phyloP scores from a whole-genome alignment of 2,113 vertebrate genomes.

The Brienomyrus brachyistius region DNA sequence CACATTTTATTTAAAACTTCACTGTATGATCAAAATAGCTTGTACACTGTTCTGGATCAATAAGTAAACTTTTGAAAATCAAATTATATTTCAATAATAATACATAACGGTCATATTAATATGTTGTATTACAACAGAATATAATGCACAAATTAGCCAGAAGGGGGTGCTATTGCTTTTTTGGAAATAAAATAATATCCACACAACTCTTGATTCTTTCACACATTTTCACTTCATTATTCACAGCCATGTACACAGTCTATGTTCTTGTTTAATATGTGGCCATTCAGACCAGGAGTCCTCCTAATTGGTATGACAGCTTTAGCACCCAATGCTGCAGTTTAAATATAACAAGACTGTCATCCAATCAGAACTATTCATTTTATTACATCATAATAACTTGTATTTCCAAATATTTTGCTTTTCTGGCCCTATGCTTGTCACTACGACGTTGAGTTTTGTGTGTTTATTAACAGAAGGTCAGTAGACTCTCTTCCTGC shows the following conservation, averaged over 20 bases:
- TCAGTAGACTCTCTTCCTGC: too few species aligned
- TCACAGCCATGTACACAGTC: neutral
- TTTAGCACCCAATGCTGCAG: neutral
- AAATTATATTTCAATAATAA: neutral
- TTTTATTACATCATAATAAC: neutral
- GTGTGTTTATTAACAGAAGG: neutral
- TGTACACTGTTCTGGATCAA: neutral
- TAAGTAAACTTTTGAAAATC: neutral
- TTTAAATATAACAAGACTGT: neutral
- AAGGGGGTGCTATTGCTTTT: neutral
- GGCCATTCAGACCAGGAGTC: neutral
- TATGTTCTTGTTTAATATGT: neutral
- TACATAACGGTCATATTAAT: neutral
- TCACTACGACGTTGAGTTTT: neutral
- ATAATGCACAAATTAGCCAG: neutral
- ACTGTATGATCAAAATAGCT: neutral
- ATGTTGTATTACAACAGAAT: neutral
- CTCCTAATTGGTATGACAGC: neutral
- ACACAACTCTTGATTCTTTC: neutral
- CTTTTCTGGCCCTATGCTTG: neutral
- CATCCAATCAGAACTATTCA: neutral
- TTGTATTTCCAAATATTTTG: neutral
- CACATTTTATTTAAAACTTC: neutral
- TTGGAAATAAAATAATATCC: neutral
- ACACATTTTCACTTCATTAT: neutral